Base-by-base conservation (phyloP, 2,888 invertebrate species). In the Hemithea aestivaria region DNA sequence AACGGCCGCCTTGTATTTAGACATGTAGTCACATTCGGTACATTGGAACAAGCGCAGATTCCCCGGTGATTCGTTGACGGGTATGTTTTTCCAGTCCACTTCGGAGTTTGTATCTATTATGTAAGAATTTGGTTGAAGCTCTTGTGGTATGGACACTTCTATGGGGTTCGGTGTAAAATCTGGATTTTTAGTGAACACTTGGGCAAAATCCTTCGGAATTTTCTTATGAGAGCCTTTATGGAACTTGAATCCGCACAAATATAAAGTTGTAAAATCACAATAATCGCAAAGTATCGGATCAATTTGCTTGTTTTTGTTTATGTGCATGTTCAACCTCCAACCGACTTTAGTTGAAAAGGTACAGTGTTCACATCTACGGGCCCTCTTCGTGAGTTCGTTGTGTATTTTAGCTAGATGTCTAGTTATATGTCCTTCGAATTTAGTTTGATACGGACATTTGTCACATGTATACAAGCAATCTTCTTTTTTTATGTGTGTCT, bases 401-500 rank as follows among this genome's bases (percentile, higher is more conserved):
- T 80, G 80, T 29, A 76, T 71, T 42, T 74, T 72, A 0, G 75
- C 71, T 6, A 80, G 41, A 52, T 80, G 80, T 9, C 78, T 64
- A 0, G 62, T 58, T 1, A 80, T 76, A 36, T 76, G 76, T 0
- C 80, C 80, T 40, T 78, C 73, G 12, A 59, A 73, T 28, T 66
- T 69, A 0, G 79, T 77, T 0, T 61, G 56, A 28, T 76, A 80
- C 0, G 73, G 66, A 10, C 80, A 79, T 23, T 78, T 73, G 22
- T 79, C 77, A 21, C 80, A 80, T 23, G 66, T 62, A 21, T 53
- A 69, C 1, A 52, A 44, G 0, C 46, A 7, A 6, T n/a, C 36
- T 0, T 52, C 53, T 2, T 52, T 35, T 6, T 62, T 54, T 0
- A 48, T 54, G 11, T 75, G 73, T 0, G 50, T 60, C 2, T 56